A percentile compares a stretch with the other conserved stretches of the same genome.
Conservation (phyloP, 2,113 vertebrate species). For the Nyctibius bracteatus region DNA sequence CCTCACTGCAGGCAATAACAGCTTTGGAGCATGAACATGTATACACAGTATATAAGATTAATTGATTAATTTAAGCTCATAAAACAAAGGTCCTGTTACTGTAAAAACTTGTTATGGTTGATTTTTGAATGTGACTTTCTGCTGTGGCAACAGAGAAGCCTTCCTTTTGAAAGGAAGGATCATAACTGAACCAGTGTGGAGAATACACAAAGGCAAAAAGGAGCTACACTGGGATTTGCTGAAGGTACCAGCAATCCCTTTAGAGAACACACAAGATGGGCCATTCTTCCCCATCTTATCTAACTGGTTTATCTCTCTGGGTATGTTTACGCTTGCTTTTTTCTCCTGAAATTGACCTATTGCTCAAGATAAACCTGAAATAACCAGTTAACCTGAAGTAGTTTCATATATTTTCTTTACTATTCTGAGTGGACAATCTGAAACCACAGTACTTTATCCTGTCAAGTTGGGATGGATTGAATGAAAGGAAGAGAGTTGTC, state of each 20-base stretch:
- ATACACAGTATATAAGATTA: neutral
- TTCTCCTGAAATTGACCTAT: neutral
- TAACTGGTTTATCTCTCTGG: neutral
- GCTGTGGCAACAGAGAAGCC: neutral
- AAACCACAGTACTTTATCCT: neutral
- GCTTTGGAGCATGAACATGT: neutral
- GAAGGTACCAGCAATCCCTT: neutral
- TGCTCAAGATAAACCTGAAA: neutral
- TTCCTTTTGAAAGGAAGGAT: neutral
- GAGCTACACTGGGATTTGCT: neutral
- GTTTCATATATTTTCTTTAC: neutral
- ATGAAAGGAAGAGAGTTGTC: neutral
- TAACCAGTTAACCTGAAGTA: neutral
- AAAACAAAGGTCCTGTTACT: neutral
- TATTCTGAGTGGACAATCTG: neutral
- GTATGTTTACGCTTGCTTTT: neutral
- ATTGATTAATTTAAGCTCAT: neutral
- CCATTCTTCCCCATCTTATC: neutral
- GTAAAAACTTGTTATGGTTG: neutral
- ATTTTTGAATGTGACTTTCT: conserved; percentile 12
- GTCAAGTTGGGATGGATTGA: neutral
- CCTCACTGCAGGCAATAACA: neutral
- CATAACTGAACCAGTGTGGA: neutral
- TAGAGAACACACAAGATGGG: neutral
- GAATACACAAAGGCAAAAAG: neutral